Conservation (phyloP, 2,113 vertebrate species). For the Mormyrus lacerda region DNA sequence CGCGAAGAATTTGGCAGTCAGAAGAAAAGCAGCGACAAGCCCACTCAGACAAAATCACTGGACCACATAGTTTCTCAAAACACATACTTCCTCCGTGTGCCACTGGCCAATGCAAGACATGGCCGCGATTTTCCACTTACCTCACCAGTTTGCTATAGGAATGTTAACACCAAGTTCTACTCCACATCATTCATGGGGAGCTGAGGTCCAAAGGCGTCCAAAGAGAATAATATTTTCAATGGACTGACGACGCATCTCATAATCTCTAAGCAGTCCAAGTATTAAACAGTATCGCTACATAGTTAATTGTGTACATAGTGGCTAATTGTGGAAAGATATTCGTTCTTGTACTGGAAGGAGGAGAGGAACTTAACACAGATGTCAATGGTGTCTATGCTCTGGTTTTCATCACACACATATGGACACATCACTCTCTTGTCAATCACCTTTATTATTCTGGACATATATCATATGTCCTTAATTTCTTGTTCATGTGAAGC, state of each 20-base stretch:
- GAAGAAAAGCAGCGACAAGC: neutral
- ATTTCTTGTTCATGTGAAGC: conserved; percentile 49
- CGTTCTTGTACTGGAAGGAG: neutral
- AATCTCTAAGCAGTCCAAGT: neutral
- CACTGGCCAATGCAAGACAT: neutral
- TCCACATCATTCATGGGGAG: neutral
- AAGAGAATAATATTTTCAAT: neutral
- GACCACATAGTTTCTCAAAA: conserved; percentile 6
- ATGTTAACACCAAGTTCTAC: neutral
- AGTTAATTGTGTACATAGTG: conserved; percentile 8
- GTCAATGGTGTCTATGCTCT: conserved; percentile 35
- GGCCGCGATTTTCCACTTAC: conserved; percentile 9
- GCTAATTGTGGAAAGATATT: neutral
- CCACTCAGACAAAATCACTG: neutral
- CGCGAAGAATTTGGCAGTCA: neutral
- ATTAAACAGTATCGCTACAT: neutral
- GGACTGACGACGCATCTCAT: neutral
- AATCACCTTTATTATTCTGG: conserved; percentile 57
- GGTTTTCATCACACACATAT: conserved; percentile 58
- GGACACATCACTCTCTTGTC: conserved; percentile 50
- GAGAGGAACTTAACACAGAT: neutral
- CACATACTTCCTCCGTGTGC: neutral
- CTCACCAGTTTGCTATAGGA: conserved; percentile 11
- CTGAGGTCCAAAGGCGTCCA: neutral
- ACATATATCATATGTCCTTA: conserved; percentile 67